phyloP scores from a whole-genome alignment of 1,140 invertebrate species.

The Pseudomyrmex flavicornis region DNA sequence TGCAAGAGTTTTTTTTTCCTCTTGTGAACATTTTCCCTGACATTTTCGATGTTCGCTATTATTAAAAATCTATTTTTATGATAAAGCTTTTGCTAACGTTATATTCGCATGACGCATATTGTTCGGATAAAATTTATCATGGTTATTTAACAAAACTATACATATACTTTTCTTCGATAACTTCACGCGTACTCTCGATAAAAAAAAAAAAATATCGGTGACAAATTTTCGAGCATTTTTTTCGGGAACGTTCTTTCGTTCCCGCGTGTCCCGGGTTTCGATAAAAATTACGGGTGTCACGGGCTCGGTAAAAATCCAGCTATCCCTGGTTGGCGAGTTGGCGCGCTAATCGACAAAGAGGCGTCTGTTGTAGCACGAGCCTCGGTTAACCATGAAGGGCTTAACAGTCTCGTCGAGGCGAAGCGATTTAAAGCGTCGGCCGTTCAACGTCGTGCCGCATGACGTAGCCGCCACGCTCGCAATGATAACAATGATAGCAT shows the following conservation, averaged over 20 bases:
- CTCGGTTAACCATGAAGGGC: slow-evolving; percentile 71
- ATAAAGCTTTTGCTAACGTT: not conserved
- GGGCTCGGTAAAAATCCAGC: slow-evolving; percentile 61
- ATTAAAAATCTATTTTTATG: not conserved
- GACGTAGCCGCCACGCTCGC: slow-evolving; percentile 51
- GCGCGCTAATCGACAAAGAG: slow-evolving; percentile 72
- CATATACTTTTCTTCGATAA: slow-evolving; percentile 18
- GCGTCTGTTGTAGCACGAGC: slow-evolving; percentile 68
- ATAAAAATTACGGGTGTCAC: slow-evolving; percentile 60
- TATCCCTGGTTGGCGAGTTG: slow-evolving; percentile 53
- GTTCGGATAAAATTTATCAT: slow-evolving; percentile 4
- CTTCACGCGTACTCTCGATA: slow-evolving; percentile 14
- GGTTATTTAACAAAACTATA: slow-evolving; percentile 12
- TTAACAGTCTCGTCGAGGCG: slow-evolving; percentile 62
- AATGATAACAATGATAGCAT: slow-evolving; percentile 79
- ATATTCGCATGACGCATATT: not conserved
- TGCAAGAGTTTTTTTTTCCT: too few relatives aligned
- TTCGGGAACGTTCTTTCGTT: slow-evolving; percentile 48
- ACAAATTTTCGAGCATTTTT: slow-evolving; percentile 49
- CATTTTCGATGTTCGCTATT: not conserved
- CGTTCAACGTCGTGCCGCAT: slow-evolving; percentile 53
- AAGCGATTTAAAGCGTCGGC: slow-evolving; percentile 67
- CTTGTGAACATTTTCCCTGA: too few relatives aligned
- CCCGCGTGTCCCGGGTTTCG: slow-evolving; percentile 37
- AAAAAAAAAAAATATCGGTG: slow-evolving; percentile 19